Evolutionary conservation across 2,888 invertebrate genomes (phyloP), one percentile per base, ranked within the genome.

Genomic region (Nomada goodeniana): DNA sequence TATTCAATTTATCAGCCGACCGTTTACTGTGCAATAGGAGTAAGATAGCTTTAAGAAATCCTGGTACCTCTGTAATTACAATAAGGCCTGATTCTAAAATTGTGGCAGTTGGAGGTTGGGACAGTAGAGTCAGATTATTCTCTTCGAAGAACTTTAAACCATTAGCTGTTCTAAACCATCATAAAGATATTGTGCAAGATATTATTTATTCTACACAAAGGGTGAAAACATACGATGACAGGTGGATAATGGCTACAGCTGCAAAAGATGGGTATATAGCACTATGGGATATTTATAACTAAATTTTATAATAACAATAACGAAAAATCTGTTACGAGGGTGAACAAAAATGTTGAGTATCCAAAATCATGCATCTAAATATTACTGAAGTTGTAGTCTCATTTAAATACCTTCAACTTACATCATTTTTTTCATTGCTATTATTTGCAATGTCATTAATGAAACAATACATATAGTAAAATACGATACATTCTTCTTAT

Each of bases 241-340:
- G 96, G 76, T 91, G 89, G 76, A 95, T 97, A n/a, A 96, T 97
- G 96, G 97, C 97, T 18, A 96, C 96, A 0, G 96, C 96, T 61
- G 96, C 97, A 36, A 95, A 96, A 82, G 97, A 97, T 93, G 96
- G 96, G 85, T 95, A 95, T 90, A 96, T 97, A 87, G 96, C 97
- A 7, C 95, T 97, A 75, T 97, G 97, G 97, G 96, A 97, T 94
- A 95, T 97, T 89, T 97, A 97, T 92, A 97, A 97, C 94, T 95
- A 90, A 94, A 80, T 78, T 71, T 76, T 61, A 47, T n/a, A 59
- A 63, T 42, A 36, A 36, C 9, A 61, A 11, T 57, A n/a, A 44
- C 4, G 11, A 18, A 71, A 18, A 20, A 52, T 23, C 47, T 47
- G 15, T 11, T 47, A 0, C 7, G 7, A 5, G 36, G 36, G 1